Conservation (phyloP, 2,888 invertebrate species). For the Netelia virgata region DNA sequence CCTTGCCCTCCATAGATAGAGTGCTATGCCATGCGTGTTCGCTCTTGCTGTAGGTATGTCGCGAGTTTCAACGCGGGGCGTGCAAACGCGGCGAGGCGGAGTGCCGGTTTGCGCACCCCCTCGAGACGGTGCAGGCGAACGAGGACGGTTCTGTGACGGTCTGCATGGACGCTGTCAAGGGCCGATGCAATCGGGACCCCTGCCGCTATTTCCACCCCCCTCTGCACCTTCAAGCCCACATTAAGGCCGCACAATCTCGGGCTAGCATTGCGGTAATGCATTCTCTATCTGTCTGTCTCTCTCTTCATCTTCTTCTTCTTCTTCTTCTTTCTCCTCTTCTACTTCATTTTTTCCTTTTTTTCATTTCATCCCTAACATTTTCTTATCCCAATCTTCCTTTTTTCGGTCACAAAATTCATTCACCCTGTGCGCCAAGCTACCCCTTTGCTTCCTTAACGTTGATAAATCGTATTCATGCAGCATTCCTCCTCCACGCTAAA, state of each 20-base stretch:
- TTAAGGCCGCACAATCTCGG: slow-evolving; percentile 99
- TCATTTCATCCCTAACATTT: slow-evolving; percentile 22
- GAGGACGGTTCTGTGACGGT: slow-evolving; percentile 99
- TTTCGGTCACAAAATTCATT: slow-evolving; percentile 59
- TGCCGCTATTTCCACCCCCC: slow-evolving; percentile 99
- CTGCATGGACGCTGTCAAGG: slow-evolving; percentile 99
- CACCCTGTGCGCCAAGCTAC: slow-evolving; percentile 5
- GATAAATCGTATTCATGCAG: slow-evolving; percentile 20
- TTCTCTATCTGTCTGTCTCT: slow-evolving; percentile 83
- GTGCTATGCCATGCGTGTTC: slow-evolving; percentile 85
- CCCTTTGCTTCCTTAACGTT: slow-evolving; percentile 22
- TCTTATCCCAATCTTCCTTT: slow-evolving; percentile 57
- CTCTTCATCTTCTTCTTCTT: slow-evolving; percentile 67
- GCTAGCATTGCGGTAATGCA: slow-evolving; percentile 85
- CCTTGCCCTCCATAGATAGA: slow-evolving; percentile 83
- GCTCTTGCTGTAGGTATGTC: slow-evolving; percentile 94
- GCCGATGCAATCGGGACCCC: slow-evolving; percentile 99
- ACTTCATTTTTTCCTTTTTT: slow-evolving; percentile 28
- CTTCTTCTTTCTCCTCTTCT: slow-evolving; percentile 68
- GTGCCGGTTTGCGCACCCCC: slow-evolving; percentile 99
- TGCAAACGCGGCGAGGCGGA: slow-evolving; percentile 99
- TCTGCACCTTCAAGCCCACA: slow-evolving; percentile 99
- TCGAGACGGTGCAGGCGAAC: slow-evolving; percentile 98
- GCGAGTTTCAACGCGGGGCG: slow-evolving; percentile 99
- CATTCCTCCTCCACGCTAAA: slow-evolving; percentile 50